Base-by-base conservation (phyloP, 2,888 invertebrate genomes). In the Polymixis flavicincta region DNA sequence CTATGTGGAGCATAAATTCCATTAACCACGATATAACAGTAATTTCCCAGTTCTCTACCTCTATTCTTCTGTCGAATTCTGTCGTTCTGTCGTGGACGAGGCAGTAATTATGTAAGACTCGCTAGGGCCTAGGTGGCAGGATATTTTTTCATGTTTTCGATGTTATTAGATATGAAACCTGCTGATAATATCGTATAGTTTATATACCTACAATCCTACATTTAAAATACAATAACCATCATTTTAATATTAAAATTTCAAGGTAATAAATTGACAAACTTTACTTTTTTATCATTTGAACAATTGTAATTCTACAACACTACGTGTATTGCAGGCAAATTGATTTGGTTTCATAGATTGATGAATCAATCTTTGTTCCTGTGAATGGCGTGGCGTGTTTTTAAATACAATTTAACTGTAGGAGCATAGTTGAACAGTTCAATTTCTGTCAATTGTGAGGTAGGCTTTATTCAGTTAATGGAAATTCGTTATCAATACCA, bases 361-460 rank as follows among this genome's bases (percentile, higher is more conserved):
- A 54, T 48, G 13, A 37, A 72, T 70, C n/a, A 25, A 70, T 69
- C 22, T 25, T 48, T 1, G 28, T 55, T 19, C 5, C 19, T 17
- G 9, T 52, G 17, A 74, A 59, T 42, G 28, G 22, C 28, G 6
- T n/a, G 45, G 22, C 5, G 13, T 6, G 37, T 42, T 5, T n/a
- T 48, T 48, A 5, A 55, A 37, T 50, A 19, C n/a, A 50, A 76
- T 57, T 65, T 17, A 59, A 57, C 48, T 28, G 57, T 11, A 71
- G 55, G 25, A 57, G 32, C 42, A n/a, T 11, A 48, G 32, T 32
- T 71, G 19, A 48, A 37, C n/a, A 63, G 76, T 28, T 75, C 22
- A 55, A 75, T 52, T 74, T 32, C 2, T 45, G 42, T 42, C 42
- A 59, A 66, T 45, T 45, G 17, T 45, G 6, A 9, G 45, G 32